Percentiles rank a stretch among this genome's conserved stretches.
phyloP scores from a whole-genome alignment of 2,797 vertebrate genomes.

The Poeciliopsis presidionis region DNA sequence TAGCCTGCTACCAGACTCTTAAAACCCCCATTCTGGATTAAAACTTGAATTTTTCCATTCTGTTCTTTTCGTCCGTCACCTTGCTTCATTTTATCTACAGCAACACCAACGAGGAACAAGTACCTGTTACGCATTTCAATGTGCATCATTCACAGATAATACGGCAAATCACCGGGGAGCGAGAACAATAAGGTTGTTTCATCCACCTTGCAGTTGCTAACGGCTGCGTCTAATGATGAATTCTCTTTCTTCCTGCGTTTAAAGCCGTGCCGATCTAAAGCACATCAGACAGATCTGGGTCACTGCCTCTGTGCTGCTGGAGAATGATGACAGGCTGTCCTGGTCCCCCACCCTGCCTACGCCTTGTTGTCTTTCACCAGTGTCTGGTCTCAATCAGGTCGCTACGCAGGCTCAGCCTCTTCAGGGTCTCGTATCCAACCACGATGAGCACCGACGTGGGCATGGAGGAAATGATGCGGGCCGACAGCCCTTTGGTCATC shows the following conservation, averaged over 20 bases:
- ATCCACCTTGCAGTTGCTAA: neutral
- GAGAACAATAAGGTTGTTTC: neutral
- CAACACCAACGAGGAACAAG: neutral
- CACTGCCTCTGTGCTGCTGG: neutral
- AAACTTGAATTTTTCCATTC: neutral
- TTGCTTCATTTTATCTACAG: neutral
- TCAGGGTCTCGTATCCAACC: constrained; percentile 95
- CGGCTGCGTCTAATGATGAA: neutral
- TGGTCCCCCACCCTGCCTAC: neutral
- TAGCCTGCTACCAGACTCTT: too few relatives aligned
- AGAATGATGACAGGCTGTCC: neutral
- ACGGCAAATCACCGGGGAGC: neutral
- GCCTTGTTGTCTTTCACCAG: constrained; percentile 80
- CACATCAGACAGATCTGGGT: neutral
- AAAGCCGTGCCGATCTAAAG: neutral
- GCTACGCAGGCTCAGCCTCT: constrained; percentile 92
- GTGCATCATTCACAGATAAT: neutral
- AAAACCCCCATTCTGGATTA: neutral
- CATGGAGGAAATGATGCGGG: constrained; percentile 91
- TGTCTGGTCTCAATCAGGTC: constrained; percentile 92
- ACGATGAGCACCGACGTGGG: constrained; percentile 95
- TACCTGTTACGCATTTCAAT: constrained; percentile 1
- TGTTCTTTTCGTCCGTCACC: neutral
- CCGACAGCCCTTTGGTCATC: constrained; percentile 94
- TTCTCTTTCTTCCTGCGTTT: neutral